Base-by-base conservation (phyloP, 2,888 invertebrate species). In the Camponotus fellah region DNA sequence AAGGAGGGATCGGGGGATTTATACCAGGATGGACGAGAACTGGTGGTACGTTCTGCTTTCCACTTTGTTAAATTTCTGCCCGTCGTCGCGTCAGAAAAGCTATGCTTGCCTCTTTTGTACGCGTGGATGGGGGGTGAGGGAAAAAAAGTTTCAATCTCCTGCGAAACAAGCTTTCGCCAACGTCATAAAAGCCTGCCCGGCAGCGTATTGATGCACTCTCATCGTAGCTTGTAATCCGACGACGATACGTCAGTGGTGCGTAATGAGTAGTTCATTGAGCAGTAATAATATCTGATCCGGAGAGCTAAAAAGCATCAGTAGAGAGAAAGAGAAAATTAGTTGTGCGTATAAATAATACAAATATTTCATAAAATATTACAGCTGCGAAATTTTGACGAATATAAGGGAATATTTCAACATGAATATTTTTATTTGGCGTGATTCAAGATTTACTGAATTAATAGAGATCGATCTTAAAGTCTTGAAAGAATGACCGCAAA, bases 91-190 rank as follows among this genome's bases (percentile, higher is more conserved):
- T 72, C 58, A 49, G 37, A 26, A 53, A 66, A 62, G 60, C 79
- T 26, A 40, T 53, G 10, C 49, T 66, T 40, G 81, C 32, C 80
- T 64, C 37, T 77, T 85, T 88, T 83, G 85, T 85, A 84, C 56
- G n/a, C 43, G 77, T 77, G 58, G 77, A 77, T 77, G 69, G 65
- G 93, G 6, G 95, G 6, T 26, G 66, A n/a, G 49, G 32, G 58
- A 10, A 69, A 62, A 53, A 75, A 74, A 85, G 83, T 86, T 90
- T 87, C 77, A 90, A 90, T 87, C 81, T 65, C 49, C 69, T 69
- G 64, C 75, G 83, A 86, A 87, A 88, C 83, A 84, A 82, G 84
- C 77, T 82, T 62, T 62, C 74, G 71, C 56, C 79, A 68, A 77
- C 60, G 84, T 69, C 69, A 69, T 77, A 56, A 60, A 81, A 84